Conservation (phyloP, 2,797 vertebrate species). For the Chelonia mydas region DNA sequence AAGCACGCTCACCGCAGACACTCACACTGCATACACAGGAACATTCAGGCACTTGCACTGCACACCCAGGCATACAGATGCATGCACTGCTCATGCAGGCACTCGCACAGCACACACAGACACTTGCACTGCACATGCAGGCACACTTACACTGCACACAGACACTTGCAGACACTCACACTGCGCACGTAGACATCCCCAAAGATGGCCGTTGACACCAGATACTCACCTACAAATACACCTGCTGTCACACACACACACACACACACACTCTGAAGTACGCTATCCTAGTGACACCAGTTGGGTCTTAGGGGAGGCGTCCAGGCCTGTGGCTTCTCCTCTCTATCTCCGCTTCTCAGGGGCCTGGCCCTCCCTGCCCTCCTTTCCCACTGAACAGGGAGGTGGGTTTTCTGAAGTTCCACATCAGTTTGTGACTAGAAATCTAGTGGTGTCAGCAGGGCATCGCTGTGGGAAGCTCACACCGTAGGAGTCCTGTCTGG, state of each 20-base stretch:
- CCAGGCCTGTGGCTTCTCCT: conserved; percentile 65
- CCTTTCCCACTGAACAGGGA: background rate
- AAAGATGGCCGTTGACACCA: background rate
- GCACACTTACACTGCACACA: background rate
- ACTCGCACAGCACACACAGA: too few relatives aligned
- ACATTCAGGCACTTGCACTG: too few relatives aligned
- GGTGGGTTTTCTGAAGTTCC: background rate
- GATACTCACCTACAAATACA: background rate
- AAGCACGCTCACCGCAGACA: too few relatives aligned
- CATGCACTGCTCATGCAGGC: background rate
- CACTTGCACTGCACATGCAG: background rate
- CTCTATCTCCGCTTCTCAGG: conserved; percentile 78
- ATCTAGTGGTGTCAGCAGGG: background rate
- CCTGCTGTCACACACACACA: background rate
- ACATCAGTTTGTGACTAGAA: background rate
- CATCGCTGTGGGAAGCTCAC: background rate
- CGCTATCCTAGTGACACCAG: background rate
- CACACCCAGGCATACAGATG: too few relatives aligned
- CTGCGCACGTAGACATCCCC: background rate
- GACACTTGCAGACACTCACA: background rate
- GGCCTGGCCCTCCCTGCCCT: conserved; percentile 51
- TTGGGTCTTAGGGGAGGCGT: background rate
- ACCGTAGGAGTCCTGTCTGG: background rate
- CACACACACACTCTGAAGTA: background rate
- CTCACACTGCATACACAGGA: too few relatives aligned